Percentiles rank a stretch among this genome's conserved stretches.
Evolutionary conservation across 30 jellyfish, hydroid and myxozoan species (phyloP).

Genomic region (Sanderia malayensis): DNA sequence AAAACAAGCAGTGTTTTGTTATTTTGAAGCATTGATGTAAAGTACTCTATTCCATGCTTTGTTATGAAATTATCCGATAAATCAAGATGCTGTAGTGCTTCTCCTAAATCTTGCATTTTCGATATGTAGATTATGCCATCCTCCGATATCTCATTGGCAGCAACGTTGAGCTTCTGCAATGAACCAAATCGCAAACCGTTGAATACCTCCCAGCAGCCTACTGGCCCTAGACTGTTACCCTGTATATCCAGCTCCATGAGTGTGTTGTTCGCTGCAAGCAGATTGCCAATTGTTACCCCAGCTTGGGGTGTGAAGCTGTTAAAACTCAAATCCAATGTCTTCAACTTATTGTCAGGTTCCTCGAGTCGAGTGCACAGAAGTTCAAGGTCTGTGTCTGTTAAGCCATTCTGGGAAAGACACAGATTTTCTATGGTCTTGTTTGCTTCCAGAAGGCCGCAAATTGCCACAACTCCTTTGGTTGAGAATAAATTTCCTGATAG

Average conservation of each 20-base stretch:
- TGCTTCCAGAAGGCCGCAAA: slow-evolving; percentile 47
- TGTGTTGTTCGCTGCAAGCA: slow-evolving; percentile 7
- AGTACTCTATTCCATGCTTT: slow-evolving; percentile 18
- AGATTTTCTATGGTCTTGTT: slow-evolving; percentile 31
- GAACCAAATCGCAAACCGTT: slow-evolving; percentile 29
- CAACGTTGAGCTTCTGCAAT: slow-evolving; percentile 36
- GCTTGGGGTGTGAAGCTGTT: slow-evolving; percentile 52
- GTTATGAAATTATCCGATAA: slow-evolving; percentile 52
- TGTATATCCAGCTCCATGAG: slow-evolving; percentile 36
- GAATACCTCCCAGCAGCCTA: slow-evolving; percentile 20
- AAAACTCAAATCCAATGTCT: slow-evolving; percentile 46
- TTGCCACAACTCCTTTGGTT: slow-evolving; percentile 40
- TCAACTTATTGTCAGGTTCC: slow-evolving; percentile 31
- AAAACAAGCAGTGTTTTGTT: slow-evolving; percentile 12
- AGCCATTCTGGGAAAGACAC: slow-evolving; percentile 28
- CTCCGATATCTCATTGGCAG: slow-evolving; percentile 55
- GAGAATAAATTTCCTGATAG: slow-evolving; percentile 38
- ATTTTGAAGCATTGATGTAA: slow-evolving; percentile 22
- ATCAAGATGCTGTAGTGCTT: slow-evolving; percentile 18
- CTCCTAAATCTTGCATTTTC: slow-evolving; percentile 14
- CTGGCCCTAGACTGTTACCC: slow-evolving; percentile 52
- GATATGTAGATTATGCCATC: slow-evolving; percentile 26
- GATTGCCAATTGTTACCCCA: slow-evolving; percentile 38
- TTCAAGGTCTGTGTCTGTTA: slow-evolving; percentile 54
- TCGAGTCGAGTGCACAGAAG: slow-evolving; percentile 49